A percentile compares a stretch with the other conserved stretches of the same genome.
Conservation (phyloP, 2,888 invertebrate genomes). For the Macrophya annulata region DNA sequence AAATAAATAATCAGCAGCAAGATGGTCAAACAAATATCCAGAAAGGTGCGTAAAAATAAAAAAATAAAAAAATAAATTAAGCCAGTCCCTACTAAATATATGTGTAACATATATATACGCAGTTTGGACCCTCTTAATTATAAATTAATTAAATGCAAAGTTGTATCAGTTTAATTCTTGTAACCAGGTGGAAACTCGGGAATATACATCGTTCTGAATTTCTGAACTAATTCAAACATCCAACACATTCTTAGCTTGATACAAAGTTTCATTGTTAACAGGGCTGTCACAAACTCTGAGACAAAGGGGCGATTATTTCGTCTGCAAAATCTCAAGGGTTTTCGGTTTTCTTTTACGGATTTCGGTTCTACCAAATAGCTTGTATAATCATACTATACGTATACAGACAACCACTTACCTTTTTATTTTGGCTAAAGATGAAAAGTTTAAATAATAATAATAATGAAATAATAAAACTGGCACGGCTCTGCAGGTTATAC, state of each 20-base stretch:
- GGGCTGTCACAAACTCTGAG: slow-evolving; percentile 2
- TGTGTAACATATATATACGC: no score
- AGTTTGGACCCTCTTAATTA: slow-evolving; percentile 19
- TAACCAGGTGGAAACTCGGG: slow-evolving; percentile 6
- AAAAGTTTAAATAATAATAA: not conserved
- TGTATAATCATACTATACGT: no score
- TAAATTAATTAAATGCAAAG: not conserved
- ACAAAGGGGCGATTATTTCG: not conserved
- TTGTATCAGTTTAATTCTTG: slow-evolving; percentile 22
- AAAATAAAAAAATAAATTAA: not conserved
- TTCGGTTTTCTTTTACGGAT: not conserved
- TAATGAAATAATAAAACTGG: not conserved
- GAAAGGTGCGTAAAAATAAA: not conserved
- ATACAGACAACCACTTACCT: not conserved
- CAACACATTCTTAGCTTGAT: not conserved
- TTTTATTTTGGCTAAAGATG: not conserved
- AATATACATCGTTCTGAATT: slow-evolving; percentile 42
- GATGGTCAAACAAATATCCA: no score
- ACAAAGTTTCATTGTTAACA: not conserved
- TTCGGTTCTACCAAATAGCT: no score
- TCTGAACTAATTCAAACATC: slow-evolving; percentile 27
- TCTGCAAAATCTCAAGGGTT: not conserved
- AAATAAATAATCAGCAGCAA: not conserved
- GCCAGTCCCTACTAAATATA: not conserved
- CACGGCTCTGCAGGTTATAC: not conserved